Base-by-base conservation (phyloP, 2,797 vertebrate species). In the Dicrostonyx torquatus region DNA sequence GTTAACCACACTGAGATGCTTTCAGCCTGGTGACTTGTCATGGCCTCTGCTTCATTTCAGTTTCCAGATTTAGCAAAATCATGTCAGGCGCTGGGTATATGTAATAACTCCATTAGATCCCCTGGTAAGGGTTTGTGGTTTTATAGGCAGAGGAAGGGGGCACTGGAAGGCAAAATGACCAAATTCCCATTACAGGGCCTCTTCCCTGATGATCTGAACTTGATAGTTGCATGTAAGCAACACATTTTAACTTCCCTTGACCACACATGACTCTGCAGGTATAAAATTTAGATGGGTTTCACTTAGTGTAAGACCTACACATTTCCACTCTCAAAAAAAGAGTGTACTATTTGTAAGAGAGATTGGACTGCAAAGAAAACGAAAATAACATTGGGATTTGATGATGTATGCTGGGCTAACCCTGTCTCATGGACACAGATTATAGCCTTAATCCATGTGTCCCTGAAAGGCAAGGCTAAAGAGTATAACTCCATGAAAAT, bases 81-180 rank as follows among this genome's bases (percentile, higher is more conserved):
- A 58, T 11, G 70, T 31, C 26, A 7, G 43, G 45, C 5, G 93
- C 29, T 15, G 66, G 75, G 75, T 78, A 60, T 34, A 50, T 58
- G 6, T 0, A 3, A 26, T 20, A 79, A 48, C 34, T 70, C 17
- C 40, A 5, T 9, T 76, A 50, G 62, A 72, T 87, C 37, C 78
- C 29, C 5, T 70, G 40, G 5, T 87, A 20, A 34, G 48, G 64
- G 34, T 76, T 83, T 95, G 29, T 72, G 64, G 37, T 84, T 90
- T 96, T 60, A 91, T 92, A 34, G 93, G 50, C 73, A 82, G 40
- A 40, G 78, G 37, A 72, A 94, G 94, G 48, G 50, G 66, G 72
- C 70, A 86, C 9, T 76, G 18, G 60, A 58, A 84, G 18, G 2
- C 18, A 79, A 55, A 75, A 89, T 72, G 70, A 84, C 6, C 5